phyloP scores from a whole-genome alignment of 2,113 vertebrate genomes.

The Calypte anna region DNA sequence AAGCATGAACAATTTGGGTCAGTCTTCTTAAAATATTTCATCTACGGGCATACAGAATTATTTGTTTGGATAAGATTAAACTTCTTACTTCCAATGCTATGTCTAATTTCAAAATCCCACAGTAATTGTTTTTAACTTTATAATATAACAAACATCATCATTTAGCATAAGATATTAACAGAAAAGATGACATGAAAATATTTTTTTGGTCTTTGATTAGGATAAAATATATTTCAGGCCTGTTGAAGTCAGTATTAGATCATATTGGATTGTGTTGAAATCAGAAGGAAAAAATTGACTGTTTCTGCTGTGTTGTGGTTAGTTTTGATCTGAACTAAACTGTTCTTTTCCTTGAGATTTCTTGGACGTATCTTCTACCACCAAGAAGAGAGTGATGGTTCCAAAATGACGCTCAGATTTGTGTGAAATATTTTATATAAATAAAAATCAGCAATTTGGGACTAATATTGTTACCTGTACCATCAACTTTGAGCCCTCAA shows the following conservation, averaged over 20 bases:
- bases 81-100: background rate
- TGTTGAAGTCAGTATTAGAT: background rate
- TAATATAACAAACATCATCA: background rate
- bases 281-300: background rate
- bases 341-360: background rate
- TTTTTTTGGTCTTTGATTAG: background rate
- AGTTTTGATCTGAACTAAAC: background rate
- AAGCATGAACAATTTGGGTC: background rate
- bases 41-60: background rate
- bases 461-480: background rate
- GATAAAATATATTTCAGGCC: background rate
- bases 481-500: background rate
- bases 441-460: background rate
- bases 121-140: background rate
- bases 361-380: background rate
- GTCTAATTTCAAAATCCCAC: background rate
- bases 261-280: background rate
- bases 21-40: background rate
- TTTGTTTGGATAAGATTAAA: background rate
- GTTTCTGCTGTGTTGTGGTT: background rate
- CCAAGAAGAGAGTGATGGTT: background rate
- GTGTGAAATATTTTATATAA: background rate
- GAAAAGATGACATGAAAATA: background rate
- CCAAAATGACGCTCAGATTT: background rate
- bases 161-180: background rate